Conservation (phyloP, 2,113 vertebrate species). For the Petrocephalus zakoni region DNA sequence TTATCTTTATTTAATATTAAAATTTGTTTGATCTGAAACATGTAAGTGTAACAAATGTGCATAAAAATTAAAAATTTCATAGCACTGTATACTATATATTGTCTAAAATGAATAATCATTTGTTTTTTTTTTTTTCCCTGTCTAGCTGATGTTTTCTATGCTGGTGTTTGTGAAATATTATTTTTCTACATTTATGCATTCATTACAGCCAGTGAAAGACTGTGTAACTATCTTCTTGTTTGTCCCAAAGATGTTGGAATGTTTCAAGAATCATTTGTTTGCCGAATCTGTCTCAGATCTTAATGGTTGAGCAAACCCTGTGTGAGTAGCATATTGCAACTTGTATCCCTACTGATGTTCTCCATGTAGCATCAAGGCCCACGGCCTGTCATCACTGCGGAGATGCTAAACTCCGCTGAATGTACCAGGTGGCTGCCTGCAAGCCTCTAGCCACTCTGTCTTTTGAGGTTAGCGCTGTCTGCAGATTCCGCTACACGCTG, state of each 20-base stretch:
- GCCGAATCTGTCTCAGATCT: no score
- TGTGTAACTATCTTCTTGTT: background rate
- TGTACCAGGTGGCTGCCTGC: background rate
- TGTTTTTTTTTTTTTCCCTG: no score
- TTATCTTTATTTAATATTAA: no score
- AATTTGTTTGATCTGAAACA: no score
- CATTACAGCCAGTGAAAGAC: background rate
- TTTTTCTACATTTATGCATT: background rate
- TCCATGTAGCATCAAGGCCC: background rate
- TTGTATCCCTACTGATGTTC: background rate
- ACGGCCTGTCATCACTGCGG: constrained; percentile 8
- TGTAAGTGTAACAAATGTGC: no score
- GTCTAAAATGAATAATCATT: no score
- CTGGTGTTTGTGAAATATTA: background rate
- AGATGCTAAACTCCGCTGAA: background rate
- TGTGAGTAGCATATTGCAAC: background rate
- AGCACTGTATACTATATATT: no score
- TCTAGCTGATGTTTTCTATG: background rate
- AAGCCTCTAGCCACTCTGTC: background rate
- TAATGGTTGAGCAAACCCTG: background rate
- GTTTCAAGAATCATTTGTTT: background rate
- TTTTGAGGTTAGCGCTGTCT: background rate
- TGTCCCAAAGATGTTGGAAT: background rate
- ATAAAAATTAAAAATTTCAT: no score
- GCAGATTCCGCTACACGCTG: background rate